Evolutionary conservation across 2,797 vertebrate species (phyloP).

Genomic region (Dicrostonyx torquatus): DNA sequence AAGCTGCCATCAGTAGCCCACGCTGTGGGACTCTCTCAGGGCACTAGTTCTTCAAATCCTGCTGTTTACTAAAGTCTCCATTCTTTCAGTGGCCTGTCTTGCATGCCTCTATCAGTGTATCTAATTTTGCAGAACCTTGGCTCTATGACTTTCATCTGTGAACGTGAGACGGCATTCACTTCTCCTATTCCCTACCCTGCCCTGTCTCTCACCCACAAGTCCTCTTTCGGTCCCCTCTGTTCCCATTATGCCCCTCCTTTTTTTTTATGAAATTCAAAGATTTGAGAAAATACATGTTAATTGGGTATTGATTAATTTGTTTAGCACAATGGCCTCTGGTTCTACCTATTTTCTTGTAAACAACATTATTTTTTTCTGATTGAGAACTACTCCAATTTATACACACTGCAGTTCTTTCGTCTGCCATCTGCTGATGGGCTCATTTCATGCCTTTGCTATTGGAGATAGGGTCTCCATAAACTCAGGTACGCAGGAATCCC

Average conservation of each 20-base stretch:
- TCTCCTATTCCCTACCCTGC: neutral
- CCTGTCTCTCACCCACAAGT: too few species aligned
- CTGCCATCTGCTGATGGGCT: neutral
- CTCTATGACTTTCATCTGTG: neutral
- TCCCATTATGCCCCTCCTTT: neutral
- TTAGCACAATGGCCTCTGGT: neutral
- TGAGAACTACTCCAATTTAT: neutral
- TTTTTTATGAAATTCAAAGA: neutral
- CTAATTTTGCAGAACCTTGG: neutral
- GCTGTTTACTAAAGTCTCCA: neutral
- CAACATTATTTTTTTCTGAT: neutral
- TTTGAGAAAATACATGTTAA: neutral
- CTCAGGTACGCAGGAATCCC: neutral
- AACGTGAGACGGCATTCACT: too few species aligned
- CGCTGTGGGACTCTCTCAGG: rapidly evolving
- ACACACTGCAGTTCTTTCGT: neutral
- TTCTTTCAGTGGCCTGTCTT: neutral
- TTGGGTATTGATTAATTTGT: neutral
- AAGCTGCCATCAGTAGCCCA: neutral
- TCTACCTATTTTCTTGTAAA: neutral
- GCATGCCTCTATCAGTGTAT: neutral
- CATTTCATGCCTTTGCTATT: neutral
- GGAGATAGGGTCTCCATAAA: too few species aligned
- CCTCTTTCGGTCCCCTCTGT: neutral
- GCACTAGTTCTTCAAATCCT: neutral